Base-by-base conservation (phyloP, 2,888 invertebrate species). In the Drosophila putrida region DNA sequence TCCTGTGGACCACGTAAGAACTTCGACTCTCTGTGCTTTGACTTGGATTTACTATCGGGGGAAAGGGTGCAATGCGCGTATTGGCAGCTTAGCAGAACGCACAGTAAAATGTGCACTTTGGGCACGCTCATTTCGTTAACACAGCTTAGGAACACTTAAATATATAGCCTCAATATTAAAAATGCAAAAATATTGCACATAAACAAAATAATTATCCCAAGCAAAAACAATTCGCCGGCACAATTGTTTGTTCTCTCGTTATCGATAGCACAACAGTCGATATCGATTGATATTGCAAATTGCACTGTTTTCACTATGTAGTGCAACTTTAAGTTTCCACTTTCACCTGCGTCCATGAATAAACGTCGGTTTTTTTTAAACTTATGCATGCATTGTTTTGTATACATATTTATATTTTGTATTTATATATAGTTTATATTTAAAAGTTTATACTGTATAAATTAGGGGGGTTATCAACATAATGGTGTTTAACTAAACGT, bases 1-100 rank as follows among this genome's bases (percentile, higher is more conserved):
- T 94, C 93, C 28, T 94, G 93, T 0, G 95, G 94, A 5, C 95
- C 95, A 71, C 90, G 92, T 78, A 92, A 85, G 11, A 83, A 46
- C 73, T 90, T 91, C 1, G 86, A 57, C 36, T 89, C 87, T 38
- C 85, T 88, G 15, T 80, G 76, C 60, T 91, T 92, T 10, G 66
- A 88, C 49, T 89, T 85, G 0, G 90, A 82, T 3, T 88, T 82
- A 10, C 54, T 76, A 6, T 88, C 83, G 6, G 82, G 82, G 11
- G 91, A 88, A 35, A 92, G 81, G 4, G 92, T 93, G 11, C 82
- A 60, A 0, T 59, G 47, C 1, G 57, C 64, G 25, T 49, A 28
- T 3, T 35, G 55, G 6, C 57, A 53, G 43, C 57, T 57, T 27
- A 89, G 36, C 44, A 88, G 51, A 10, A 69, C 10, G 38, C 44